Base-by-base conservation (phyloP, 2,113 vertebrate genomes). In the Amphiprion percula region DNA sequence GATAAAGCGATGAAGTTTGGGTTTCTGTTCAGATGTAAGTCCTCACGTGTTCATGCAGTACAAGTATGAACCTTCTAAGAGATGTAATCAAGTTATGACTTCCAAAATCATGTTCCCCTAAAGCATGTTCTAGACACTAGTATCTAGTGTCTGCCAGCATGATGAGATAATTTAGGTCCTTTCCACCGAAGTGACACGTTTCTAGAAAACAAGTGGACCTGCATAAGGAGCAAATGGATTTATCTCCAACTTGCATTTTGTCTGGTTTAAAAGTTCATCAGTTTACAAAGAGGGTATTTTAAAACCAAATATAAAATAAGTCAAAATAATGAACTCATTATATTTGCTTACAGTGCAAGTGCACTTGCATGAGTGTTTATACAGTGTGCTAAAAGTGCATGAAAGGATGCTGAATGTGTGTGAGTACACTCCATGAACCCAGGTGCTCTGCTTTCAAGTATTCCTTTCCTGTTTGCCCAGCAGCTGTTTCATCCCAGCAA, bases 361-460 rank as follows among this genome's bases (percentile, higher is more conserved):
- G 4, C 4, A 12, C 49, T 37, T 74, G 24, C 59, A 21, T 60
- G 46, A 33, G 21, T 73, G 61, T 65, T 75, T 62, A 54, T 46
- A 66, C 14, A 56, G 37, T 56, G 10, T 68, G 54, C 68, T 74
- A 37, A 90, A 78, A 74, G 71, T 10, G 53, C 69, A 80, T 87
- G 61, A 82, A 81, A 84, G 77, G 53, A 77, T 74, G 72, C 56
- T 64, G 70, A 64, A 74, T 68, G 71, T 79, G 67, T 86, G 74
- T 30, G 46, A 62, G 63, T 60, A 59, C 68, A 55, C 75, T 68
- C 30, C 11, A 15, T 86, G 86, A 82, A 86, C 79, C 62, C 89
- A 90, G 86, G 88, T 90, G 86, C 65, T 78, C 73, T 49, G 62
- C 90, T 88, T 91, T 89, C 76, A 91, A 86, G 77, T 84, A 11